Base-by-base conservation (phyloP, 1,140 invertebrate genomes). In the Eriocheir sinensis region DNA sequence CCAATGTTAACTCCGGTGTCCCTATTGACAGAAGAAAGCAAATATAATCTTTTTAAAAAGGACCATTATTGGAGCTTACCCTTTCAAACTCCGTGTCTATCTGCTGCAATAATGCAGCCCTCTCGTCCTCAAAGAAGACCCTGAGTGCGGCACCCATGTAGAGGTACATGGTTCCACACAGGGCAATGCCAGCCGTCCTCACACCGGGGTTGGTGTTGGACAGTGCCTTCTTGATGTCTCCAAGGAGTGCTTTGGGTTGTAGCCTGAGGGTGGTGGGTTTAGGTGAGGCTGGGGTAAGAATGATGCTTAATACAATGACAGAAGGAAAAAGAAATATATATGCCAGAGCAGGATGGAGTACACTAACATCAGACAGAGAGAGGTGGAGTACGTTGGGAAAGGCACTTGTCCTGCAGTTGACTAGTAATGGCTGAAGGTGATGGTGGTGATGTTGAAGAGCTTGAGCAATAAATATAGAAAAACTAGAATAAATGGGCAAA, bases 41-140 rank as follows among this genome's bases (percentile, higher is more conserved):
- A n/a, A n/a, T n/a, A 72, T n/a, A 21, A 27, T n/a, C 1, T n/a
- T n/a, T n/a, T 72, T 12, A 1, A n/a, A n/a, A n/a, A 72, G n/a
- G 21, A 72, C 17, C 4, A 60, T 60, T 27, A 72, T 15, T 21
- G 41, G n/a, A 38, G 44, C 96, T 86, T 96, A 97, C 97, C 97
- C 99, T 99, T 91, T 98, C 98, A 96, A 99, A 98, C 96, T 99
- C 99, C 30, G 98, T 97, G 96, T 98, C 98, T 91, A 99, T 99
- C 96, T 98, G 98, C 95, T 99, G 98, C 53, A 98, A 97, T 0
- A 99, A 96, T 0, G 98, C 98, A 9, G 98, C 97, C 96, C 99
- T 99, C 96, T 99, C 99, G 96, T 98, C 98, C 95, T 99, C 98
- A 96, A 99, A 99, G 96, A 98, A 98, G 94, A 97, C 97, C 79